Evolutionary conservation across 2,888 invertebrate species (phyloP).

Genomic region (Esperia sulphurella): DNA sequence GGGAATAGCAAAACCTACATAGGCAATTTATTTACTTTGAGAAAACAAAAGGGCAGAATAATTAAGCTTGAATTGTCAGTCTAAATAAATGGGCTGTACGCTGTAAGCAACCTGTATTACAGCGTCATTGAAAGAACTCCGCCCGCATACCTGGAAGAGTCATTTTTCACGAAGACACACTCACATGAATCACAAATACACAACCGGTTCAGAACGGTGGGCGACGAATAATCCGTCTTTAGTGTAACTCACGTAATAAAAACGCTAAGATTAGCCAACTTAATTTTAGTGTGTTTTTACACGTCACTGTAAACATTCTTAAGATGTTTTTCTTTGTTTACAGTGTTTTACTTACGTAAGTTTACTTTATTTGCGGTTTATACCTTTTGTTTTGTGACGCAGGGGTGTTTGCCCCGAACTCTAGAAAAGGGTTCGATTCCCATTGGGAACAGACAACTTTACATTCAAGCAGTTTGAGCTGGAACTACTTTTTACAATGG

Average conservation of each 20-base stretch:
- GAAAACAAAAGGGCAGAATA: too few species aligned
- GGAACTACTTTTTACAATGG: too few species aligned
- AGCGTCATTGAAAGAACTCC: constrained; percentile 26
- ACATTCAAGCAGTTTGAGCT: too few species aligned
- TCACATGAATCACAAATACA: constrained; percentile 42
- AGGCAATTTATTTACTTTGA: too few species aligned
- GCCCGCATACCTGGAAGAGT: constrained; percentile 42
- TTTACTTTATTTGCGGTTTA: too few species aligned
- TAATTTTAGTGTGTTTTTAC: constrained; percentile 25
- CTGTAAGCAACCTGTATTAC: neutral
- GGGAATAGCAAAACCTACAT: too few species aligned
- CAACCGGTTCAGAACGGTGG: constrained; percentile 39
- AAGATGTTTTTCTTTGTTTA: constrained; percentile 1
- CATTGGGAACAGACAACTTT: too few species aligned
- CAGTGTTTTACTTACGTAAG: neutral
- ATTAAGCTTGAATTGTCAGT: too few species aligned
- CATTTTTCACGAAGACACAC: constrained; percentile 39
- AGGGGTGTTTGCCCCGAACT: too few species aligned
- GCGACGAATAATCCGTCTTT: constrained; percentile 53
- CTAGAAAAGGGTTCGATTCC: too few species aligned
- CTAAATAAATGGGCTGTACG: too few species aligned
- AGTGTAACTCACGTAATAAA: constrained; percentile 61
- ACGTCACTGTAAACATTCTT: constrained; percentile 10
- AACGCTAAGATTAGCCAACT: constrained; percentile 42
- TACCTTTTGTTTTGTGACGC: too few species aligned